A percentile compares a stretch with the other conserved stretches of the same genome.
These are phyloP conservation scores for Halesus radiatus DNA, from an alignment of 1,140 invertebrate species.

Conservation along the genomic window DNA sequence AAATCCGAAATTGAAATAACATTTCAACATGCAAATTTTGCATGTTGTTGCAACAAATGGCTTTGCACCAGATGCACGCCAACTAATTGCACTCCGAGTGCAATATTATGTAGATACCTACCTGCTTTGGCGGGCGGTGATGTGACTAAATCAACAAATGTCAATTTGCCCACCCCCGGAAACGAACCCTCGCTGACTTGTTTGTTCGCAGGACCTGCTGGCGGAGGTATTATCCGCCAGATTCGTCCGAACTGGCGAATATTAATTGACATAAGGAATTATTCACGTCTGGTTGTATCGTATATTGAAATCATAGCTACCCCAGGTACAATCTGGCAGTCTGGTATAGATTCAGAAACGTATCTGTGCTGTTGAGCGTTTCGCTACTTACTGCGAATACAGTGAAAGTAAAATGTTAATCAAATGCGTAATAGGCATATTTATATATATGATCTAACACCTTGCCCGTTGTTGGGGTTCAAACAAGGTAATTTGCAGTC, in stretches of 20 bases:
- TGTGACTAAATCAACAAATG: conserved; percentile 23
- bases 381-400: too few species aligned
- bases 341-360: too few species aligned
- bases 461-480: too few species aligned
- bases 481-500: too few species aligned
- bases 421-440: too few species aligned
- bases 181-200: not conserved
- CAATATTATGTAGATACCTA: conserved; percentile 5
- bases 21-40: not conserved
- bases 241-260: not conserved
- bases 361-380: too few species aligned
- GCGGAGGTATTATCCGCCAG: not conserved
- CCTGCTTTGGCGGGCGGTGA: not conserved
- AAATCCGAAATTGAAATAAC: not conserved
- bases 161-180: conserved; percentile 9
- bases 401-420: too few species aligned
- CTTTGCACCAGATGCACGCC: not conserved
- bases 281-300: not conserved
- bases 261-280: conserved; percentile 7
- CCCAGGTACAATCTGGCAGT: too few species aligned
- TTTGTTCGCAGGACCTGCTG: too few species aligned
- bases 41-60: conserved; percentile 1
- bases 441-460: too few species aligned
- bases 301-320: too few species aligned
- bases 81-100: conserved; percentile 10